Base-by-base conservation (phyloP, 2,888 invertebrate species). In the Nomada ferruginata region DNA sequence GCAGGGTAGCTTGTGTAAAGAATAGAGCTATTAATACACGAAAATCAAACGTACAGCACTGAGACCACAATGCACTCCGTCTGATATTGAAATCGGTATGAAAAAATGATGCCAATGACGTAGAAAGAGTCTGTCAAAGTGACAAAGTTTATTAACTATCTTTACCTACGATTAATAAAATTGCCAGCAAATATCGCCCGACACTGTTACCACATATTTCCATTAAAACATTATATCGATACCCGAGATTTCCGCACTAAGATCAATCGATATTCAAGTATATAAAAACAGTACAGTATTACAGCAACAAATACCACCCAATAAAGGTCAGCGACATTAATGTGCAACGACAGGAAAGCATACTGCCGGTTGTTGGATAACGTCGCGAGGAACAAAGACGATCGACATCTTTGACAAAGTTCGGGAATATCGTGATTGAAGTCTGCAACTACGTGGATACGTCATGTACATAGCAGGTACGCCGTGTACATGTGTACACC, bases 381-480 rank as follows among this genome's bases (percentile, higher is more conserved):
- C 52, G 59, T 68, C 59, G 59, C 53, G 68, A 63, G 61, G 59
- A 55, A 18, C 29, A 78, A 68, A 68, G 76, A 77, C 72, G 74
- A 79, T 71, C 81, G 83, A 82, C 83, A 82, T 78, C 82, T 89
- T 89, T 85, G 87, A 81, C 87, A 83, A 91, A 92, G 91, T 91
- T 91, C 89, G 89, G 87, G 86, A 89, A 91, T 90, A 90, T 87
- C 87, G 84, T 90, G 92, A 92, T 92, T 89, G 92, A 92, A 91
- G 89, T 85, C 85, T 85, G 84, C 76, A 75, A 71, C 87, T 86
- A 86, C 85, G 88, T 83, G 89, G 89, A 90, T 88, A 89, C 88
- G 87, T 87, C 84, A 53, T n/a, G 64, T 13, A 7, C 11, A 15
- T 15, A 89, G 90, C 87, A 89, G 90, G 81, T 90, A 90, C 89